These are phyloP conservation scores for Epirrhoe tristata DNA, from an alignment of 2,888 invertebrate genomes.

Conservation along the genomic window DNA sequence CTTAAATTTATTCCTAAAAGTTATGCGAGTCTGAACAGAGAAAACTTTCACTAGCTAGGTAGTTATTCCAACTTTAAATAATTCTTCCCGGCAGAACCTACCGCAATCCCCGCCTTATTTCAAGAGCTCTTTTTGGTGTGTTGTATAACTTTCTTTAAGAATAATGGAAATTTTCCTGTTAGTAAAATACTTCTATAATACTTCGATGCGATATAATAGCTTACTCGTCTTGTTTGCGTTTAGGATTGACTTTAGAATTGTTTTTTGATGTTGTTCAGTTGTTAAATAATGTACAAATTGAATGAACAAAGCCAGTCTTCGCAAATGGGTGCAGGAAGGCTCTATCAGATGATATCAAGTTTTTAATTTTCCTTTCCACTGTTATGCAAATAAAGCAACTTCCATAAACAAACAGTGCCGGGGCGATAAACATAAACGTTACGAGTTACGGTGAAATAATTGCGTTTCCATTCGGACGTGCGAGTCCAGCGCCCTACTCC, in stretches of 20 bases:
- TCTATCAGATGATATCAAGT: constrained; percentile 38
- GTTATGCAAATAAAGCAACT: constrained; percentile 51
- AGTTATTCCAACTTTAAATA: constrained; percentile 69
- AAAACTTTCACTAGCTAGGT: constrained; percentile 60
- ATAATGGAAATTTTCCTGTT: constrained; percentile 45
- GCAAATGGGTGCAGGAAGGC: constrained; percentile 24
- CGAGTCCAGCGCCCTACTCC: constrained; percentile 59
- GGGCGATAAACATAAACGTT: constrained; percentile 61
- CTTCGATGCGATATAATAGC: background rate
- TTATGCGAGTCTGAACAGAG: constrained; percentile 57
- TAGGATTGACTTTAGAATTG: background rate
- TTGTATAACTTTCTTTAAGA: constrained; percentile 51
- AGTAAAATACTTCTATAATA: constrained; percentile 17
- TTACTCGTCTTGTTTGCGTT: background rate
- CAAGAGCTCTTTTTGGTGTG: constrained; percentile 58
- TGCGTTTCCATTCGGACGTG: constrained; percentile 74
- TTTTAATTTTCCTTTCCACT: constrained; percentile 48
- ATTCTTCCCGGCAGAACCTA: constrained; percentile 52
- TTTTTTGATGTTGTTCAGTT: background rate
- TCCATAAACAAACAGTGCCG: constrained; percentile 42
- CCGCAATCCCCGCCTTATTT: constrained; percentile 62
- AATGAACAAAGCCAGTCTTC: constrained; percentile 29
- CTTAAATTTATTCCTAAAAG: constrained; percentile 67
- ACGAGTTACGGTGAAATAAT: constrained; percentile 73
- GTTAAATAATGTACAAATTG: background rate